Evolutionary conservation across 2,797 vertebrate genomes (phyloP).

Genomic region (Nasua narica): DNA sequence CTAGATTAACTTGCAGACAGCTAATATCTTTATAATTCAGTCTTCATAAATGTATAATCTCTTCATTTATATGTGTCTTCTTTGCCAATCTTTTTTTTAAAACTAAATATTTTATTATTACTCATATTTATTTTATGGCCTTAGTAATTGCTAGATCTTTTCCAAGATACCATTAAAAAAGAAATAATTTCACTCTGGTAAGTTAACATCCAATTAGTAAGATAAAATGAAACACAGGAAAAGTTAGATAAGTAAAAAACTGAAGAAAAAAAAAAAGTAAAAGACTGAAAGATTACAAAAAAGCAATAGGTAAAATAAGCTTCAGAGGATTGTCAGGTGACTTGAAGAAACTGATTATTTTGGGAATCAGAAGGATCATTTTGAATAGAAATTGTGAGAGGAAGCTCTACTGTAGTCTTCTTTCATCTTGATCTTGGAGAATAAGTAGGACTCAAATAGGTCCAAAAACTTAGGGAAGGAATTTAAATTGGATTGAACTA

Average conservation of each 20-base stretch:
- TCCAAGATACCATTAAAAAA: slow-evolving; percentile 11
- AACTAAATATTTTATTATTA: not conserved
- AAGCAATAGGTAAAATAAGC: not conserved
- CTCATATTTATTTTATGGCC: not conserved
- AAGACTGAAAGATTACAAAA: not conserved
- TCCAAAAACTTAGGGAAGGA: not conserved
- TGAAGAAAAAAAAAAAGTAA: not conserved
- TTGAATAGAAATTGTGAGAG: slow-evolving; percentile 6
- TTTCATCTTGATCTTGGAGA: not conserved
- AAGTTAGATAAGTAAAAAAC: slow-evolving; percentile 13
- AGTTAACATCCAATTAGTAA: not conserved
- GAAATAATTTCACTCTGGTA: not conserved
- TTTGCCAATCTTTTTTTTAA: not conserved
- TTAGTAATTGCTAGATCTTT: slow-evolving; percentile 8
- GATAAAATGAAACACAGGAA: not conserved
- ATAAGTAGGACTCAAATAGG: not conserved
- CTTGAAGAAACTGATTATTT: slow-evolving; percentile 35
- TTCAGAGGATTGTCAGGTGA: slow-evolving; percentile 1
- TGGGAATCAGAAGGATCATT: not conserved
- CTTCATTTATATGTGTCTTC: not conserved
- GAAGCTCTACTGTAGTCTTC: not conserved
- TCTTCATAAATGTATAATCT: not conserved
- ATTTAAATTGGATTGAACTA: slow-evolving; percentile 29
- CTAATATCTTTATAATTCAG: not conserved
- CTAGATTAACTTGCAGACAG: not conserved